Base-by-base conservation (phyloP, 2,888 invertebrate species). In the Eustalomyia histrio region DNA sequence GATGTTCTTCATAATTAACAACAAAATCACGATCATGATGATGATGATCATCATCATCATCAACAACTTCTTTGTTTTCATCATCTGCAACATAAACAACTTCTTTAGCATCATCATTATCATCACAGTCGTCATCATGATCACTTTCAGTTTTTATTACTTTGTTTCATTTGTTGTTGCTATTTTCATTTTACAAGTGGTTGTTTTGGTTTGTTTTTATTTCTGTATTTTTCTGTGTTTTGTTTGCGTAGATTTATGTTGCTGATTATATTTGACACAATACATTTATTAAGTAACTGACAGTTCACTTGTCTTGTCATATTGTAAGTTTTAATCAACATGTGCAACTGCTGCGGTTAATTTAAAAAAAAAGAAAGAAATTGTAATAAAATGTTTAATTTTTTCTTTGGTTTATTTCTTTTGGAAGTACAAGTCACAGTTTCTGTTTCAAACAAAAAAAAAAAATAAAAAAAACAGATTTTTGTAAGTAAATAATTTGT, bases 221-320 rank as follows among this genome's bases (percentile, higher is more conserved):
- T 18, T 18, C 50, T 55, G 14, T 52, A n/a, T n/a, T 65, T 35
- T n/a, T 80, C 52, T 76, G 57, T 71, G n/a, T 80, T 80, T 71
- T 73, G 60, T 67, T 76, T 76, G 69, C 76, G 75, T 80, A 80
- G 83, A 83, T 83, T 78, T 82, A 76, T 79, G 79, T 71, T 82
- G 76, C 76, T 82, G 82, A 82, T 82, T 82, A 74, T 69, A 71
- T 82, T 76, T 80, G 80, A 80, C 80, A 80, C 76, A 76, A 80
- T 73, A 73, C 80, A 80, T 80, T 80, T 80, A 80, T 80, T 80
- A 80, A 80, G 73, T 76, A 80, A 80, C 80, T 80, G 80, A 80
- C 80, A 80, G 76, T 80, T 80, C 73, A 80, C 80, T 80, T 80
- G 80, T 76, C 80, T 73, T 80, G 76, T 80, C 80, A 80, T 80